phyloP scores from a whole-genome alignment of 2,113 vertebrate species.

The Callipepla squamata region DNA sequence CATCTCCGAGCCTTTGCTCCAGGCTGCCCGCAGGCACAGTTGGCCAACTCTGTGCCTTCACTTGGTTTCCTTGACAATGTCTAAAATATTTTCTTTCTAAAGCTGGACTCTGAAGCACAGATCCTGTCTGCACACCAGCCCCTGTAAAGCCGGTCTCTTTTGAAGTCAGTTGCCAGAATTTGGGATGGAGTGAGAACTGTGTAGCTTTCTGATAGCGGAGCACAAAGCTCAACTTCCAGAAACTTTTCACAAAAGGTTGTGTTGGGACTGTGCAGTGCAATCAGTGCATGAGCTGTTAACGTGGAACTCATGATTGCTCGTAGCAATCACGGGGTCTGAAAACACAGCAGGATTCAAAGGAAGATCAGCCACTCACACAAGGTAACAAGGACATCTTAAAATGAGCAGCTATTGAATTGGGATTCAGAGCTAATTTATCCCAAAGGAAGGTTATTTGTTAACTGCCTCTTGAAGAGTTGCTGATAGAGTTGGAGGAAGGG shows the following conservation, averaged over 20 bases:
- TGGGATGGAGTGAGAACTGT: background rate
- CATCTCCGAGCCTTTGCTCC: slow-evolving; percentile 45
- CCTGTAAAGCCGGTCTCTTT: background rate
- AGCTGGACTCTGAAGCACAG: background rate
- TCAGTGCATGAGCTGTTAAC: background rate
- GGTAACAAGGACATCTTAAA: slow-evolving; percentile 2
- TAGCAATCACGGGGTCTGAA: background rate
- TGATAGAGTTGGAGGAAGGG: background rate
- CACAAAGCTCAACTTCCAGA: accelerated
- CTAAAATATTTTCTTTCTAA: background rate
- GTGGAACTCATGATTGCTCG: background rate
- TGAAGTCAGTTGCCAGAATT: background rate
- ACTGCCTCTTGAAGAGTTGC: background rate
- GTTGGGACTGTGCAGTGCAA: background rate
- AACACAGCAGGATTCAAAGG: background rate
- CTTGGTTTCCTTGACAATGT: slow-evolving; percentile 34
- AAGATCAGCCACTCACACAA: background rate
- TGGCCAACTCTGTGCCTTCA: background rate
- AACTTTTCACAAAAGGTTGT: background rate
- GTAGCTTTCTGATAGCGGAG: background rate
- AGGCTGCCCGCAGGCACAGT: slow-evolving; percentile 55
- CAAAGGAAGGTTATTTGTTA: background rate
- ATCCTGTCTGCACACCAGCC: background rate
- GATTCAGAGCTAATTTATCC: slow-evolving; percentile 28
- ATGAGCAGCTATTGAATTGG: background rate